These are phyloP conservation scores for Serinus canaria DNA, from an alignment of 2,113 vertebrate genomes.

Conservation along the genomic window DNA sequence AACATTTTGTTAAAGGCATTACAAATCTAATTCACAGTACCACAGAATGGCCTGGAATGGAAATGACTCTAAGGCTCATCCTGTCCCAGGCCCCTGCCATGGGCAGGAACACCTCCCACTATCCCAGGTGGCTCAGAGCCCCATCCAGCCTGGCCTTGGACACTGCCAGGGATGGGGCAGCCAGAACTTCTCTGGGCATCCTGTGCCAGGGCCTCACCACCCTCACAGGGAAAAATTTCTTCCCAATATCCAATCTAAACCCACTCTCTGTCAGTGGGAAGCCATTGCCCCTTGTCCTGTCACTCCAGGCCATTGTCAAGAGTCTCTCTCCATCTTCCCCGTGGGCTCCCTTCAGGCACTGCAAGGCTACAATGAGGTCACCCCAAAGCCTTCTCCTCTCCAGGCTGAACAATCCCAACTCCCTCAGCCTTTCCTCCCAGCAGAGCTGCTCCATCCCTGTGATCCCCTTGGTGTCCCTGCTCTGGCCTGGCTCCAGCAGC, in stretches of 20 bases:
- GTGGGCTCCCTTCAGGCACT: not conserved
- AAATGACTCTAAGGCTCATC: not conserved
- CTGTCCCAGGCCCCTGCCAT: fast-evolving
- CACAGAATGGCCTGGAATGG: not conserved
- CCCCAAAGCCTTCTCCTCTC: not conserved
- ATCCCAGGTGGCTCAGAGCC: fast-evolving
- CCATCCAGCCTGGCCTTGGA: fast-evolving
- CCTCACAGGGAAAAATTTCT: not conserved
- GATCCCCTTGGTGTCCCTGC: not conserved
- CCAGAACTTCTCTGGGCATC: not conserved
- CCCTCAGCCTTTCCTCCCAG: not conserved
- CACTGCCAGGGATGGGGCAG: not conserved
- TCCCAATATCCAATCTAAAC: fast-evolving
- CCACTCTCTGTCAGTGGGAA: fast-evolving
- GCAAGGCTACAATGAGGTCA: not conserved
- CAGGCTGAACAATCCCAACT: not conserved
- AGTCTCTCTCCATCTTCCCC: not conserved
- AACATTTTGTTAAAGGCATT: not conserved
- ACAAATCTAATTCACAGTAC: not conserved
- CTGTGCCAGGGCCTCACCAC: not conserved
- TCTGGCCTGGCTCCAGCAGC: fast-evolving
- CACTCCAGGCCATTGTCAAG: not conserved
- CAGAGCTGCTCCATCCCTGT: not conserved
- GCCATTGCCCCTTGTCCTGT: not conserved
- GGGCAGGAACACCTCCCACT: not conserved